Conservation (phyloP, 92 coral and sea anemone genomes). For the Hydrozoanthus gracilis region DNA sequence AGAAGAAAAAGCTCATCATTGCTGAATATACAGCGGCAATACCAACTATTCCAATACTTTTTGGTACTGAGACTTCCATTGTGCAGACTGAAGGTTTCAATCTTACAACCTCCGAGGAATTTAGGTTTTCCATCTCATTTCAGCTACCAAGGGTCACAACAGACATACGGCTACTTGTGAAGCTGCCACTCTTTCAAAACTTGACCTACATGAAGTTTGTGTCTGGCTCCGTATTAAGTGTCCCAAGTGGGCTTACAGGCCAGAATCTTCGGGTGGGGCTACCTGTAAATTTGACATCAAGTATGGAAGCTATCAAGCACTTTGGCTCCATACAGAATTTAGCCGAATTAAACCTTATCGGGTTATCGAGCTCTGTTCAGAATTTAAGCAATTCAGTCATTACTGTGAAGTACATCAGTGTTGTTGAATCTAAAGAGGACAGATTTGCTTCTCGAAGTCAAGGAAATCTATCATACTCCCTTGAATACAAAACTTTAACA, state of each 20-base stretch:
- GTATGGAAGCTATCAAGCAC: conserved; percentile 14
- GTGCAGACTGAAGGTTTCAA: conserved; percentile 63
- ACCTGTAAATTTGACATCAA: conserved; percentile 38
- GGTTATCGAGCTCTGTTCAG: conserved; percentile 43
- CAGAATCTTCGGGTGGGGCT: conserved; percentile 54
- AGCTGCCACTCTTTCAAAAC: conserved; percentile 64
- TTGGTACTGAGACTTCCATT: conserved; percentile 50
- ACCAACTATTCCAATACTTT: conserved; percentile 53
- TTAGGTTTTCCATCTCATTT: conserved; percentile 57
- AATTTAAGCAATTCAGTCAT: conserved; percentile 54
- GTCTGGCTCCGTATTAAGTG: conserved; percentile 54
- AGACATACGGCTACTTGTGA: conserved; percentile 56
- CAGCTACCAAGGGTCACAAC: conserved; percentile 81
- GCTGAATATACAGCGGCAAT: conserved; percentile 60
- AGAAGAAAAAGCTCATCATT: conserved; percentile 42
- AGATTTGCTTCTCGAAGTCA: conserved; percentile 56
- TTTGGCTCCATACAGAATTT: conserved; percentile 59
- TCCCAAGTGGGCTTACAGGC: conserved; percentile 62
- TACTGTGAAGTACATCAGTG: conserved; percentile 55
- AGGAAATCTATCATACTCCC: conserved; percentile 66
- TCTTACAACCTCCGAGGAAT: conserved; percentile 74
- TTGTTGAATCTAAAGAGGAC: conserved; percentile 55
- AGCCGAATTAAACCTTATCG: conserved; percentile 74
- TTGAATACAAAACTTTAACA: conserved; percentile 60
- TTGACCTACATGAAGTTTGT: conserved; percentile 69